Percentiles rank a stretch among this genome's conserved stretches.
Conservation (phyloP, 2,113 vertebrate species). For the Corythornis cristatus region DNA sequence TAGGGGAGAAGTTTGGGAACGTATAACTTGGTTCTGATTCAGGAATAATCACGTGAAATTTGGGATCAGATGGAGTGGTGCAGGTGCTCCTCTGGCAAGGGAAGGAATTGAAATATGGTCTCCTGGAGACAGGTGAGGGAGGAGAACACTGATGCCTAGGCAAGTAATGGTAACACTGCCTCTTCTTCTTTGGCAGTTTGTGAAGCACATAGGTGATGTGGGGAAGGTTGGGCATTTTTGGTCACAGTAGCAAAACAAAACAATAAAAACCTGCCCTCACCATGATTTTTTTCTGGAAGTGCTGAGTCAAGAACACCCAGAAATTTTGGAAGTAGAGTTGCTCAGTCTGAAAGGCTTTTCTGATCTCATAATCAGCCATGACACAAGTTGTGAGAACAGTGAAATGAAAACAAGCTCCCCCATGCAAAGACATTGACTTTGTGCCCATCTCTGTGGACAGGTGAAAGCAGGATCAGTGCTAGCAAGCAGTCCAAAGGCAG, state of each 20-base stretch:
- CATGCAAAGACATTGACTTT: neutral
- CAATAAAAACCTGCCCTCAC: neutral
- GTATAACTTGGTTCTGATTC: neutral
- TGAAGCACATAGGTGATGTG: accelerated
- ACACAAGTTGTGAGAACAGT: neutral
- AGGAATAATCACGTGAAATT: neutral
- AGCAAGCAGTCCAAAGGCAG: neutral
- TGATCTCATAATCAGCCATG: neutral
- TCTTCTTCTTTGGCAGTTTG: neutral
- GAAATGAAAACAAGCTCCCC: neutral
- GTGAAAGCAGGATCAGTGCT: neutral
- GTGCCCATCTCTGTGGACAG: neutral
- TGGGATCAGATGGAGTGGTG: neutral
- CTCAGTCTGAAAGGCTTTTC: neutral
- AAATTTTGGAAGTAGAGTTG: neutral
- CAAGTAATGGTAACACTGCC: neutral
- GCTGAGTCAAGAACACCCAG: neutral
- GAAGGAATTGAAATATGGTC: neutral
- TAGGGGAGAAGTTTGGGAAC: neutral
- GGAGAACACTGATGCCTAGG: neutral
- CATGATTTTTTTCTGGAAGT: neutral
- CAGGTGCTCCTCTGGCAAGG: neutral
- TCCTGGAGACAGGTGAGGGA: neutral
- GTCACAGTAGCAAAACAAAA: neutral
- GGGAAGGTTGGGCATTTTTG: neutral